Evolutionary conservation across 2,888 invertebrate genomes (phyloP), one percentile per base, ranked within the genome.

Genomic region (Andrena chrysosceles): DNA sequence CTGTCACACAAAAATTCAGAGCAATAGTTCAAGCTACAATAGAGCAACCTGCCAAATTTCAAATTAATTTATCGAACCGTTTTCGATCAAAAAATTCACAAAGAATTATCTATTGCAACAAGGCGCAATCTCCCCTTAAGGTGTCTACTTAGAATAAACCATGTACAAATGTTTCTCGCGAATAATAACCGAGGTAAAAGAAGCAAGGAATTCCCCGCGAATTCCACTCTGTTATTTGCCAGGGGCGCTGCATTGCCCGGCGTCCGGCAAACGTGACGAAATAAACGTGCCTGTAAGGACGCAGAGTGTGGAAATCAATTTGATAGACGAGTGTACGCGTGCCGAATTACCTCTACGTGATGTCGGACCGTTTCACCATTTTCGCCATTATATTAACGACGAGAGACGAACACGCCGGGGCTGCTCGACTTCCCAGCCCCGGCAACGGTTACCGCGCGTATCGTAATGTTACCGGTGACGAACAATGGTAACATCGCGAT

Each of bases 261-360:
- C 79, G 89, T 87, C 82, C 87, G 68, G 77, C 70, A 81, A 83
- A 86, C 85, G 89, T 84, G 83, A 80, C 81, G 77, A 80, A 79
- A 84, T 86, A 85, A 87, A 84, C 86, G 89, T 81, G 85, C 60
- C 74, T 52, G 79, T 84, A 85, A 88, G 89, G 88, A 81, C 85
- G 83, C 79, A 84, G 89, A 89, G 90, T 87, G 91, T 91, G 92
- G 90, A 93, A 93, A 93, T 93, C 93, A 93, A 93, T 93, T 93
- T 93, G 93, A 93, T 91, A 91, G 92, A 90, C 90, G 91, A 90
- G 91, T 89, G 90, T 91, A 93, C 91, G 93, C 93, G 93, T 93
- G 93, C 93, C 91, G 92, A 93, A 93, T 93, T 93, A 93, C 93
- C 93, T 93, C 93, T 93, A 93, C 93, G 93, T 93, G 93, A 93